Percentiles rank a stretch among this genome's conserved stretches.
Conservation (phyloP, 2,888 invertebrate species). For the Malacosoma neustria region DNA sequence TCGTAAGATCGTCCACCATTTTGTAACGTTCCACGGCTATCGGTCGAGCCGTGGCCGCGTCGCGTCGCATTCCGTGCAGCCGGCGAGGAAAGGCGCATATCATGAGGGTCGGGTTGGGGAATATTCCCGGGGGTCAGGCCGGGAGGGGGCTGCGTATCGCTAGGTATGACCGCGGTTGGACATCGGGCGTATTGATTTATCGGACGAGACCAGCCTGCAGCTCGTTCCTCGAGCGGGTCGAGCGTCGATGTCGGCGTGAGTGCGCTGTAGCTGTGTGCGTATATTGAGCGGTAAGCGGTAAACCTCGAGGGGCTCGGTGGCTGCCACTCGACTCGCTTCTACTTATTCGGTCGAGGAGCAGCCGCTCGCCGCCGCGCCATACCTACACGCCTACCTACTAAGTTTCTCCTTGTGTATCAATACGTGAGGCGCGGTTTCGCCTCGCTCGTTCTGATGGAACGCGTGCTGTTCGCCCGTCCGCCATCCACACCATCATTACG, state of each 20-base stretch:
- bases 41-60: slow-evolving; percentile 66
- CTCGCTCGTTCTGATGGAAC: slow-evolving; percentile 62
- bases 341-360: slow-evolving; percentile 71
- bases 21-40: slow-evolving; percentile 72
- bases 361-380: slow-evolving; percentile 54
- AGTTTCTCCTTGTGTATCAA: slow-evolving; percentile 68
- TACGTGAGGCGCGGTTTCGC: slow-evolving; percentile 63
- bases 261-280: slow-evolving; percentile 55
- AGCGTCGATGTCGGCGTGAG: slow-evolving; percentile 68
- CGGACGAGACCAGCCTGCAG: slow-evolving; percentile 69
- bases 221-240: slow-evolving; percentile 56
- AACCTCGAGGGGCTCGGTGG: slow-evolving; percentile 72
- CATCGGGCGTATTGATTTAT: slow-evolving; percentile 69
- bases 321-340: slow-evolving; percentile 71
- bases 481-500: slow-evolving; percentile 55
- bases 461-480: slow-evolving; percentile 38
- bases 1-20: slow-evolving; percentile 77
- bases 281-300: slow-evolving; percentile 71
- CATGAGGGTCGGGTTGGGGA: slow-evolving; percentile 62
- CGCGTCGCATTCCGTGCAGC: slow-evolving; percentile 68
- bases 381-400: slow-evolving; percentile 71
- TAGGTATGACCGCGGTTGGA: slow-evolving; percentile 51
- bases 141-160: slow-evolving; percentile 58
- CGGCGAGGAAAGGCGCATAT: slow-evolving; percentile 60
- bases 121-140: slow-evolving; percentile 63